Base-by-base conservation (phyloP, 2,113 vertebrate species). In the Lontra canadensis region DNA sequence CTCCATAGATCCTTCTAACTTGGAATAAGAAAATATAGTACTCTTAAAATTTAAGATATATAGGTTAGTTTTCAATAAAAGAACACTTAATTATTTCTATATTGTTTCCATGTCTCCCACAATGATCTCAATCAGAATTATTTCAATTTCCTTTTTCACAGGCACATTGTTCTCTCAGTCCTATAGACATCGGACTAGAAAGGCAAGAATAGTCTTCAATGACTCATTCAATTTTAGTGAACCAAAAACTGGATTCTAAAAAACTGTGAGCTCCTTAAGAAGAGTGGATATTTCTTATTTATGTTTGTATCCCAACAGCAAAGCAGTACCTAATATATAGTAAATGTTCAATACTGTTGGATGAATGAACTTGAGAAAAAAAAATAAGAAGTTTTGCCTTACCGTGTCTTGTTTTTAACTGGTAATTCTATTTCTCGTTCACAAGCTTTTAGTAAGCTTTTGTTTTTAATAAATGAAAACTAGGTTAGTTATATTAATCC, bases 21-120 rank as follows among this genome's bases (percentile, higher is more conserved):
- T 85, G 94, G 49, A 94, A 73, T 78, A 88, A 93, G 42, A 93
- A 98, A 98, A 87, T 74, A 94, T 0, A 78, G 42, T 20, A 93
- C 86, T 67, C 67, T 96, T 84, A 83, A 96, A 90, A 89, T 80
- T 14, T 88, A 97, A 95, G 26, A 93, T 93, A 94, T 73, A 91
- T 5, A 94, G 55, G 31, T 86, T 79, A 83, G 65, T n/a, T 94
- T 84, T 42, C 55, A 76, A 81, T 61, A 71, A 92, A 96, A 96
- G 34, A 94, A 89, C 14, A 93, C 7, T 86, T 26, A n/a, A 67
- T 44, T 57, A 85, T 69, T 93, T 92, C 63, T 73, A 4, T 90
- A 93, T 67, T 96, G 3, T 80, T 96, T 93, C 7, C 44, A 82
- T 65, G 25, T 90, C 55, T 88, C 67, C 44, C 65, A 88, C 23